Percentiles rank a stretch among this genome's conserved stretches.
These are phyloP conservation scores for Cheirogaleus major DNA, from an alignment of 2,797 vertebrate species.

Conservation along the genomic window DNA sequence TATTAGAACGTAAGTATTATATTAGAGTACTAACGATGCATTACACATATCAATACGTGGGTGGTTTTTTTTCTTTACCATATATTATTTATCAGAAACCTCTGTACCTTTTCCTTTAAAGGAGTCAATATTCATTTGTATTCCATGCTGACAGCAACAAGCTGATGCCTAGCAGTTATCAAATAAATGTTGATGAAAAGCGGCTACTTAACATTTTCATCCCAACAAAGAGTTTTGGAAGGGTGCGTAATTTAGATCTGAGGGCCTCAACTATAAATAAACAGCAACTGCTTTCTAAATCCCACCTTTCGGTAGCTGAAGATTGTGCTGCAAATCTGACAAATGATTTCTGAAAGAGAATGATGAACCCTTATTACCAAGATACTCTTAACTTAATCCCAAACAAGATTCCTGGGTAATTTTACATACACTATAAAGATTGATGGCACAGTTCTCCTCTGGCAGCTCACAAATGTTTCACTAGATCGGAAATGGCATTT, in stretches of 20 bases:
- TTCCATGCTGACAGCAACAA: constrained; percentile 75
- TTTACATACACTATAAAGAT: constrained; percentile 80
- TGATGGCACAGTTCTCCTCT: constrained; percentile 82
- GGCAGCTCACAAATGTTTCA: constrained; percentile 84
- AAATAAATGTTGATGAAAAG: constrained; percentile 78
- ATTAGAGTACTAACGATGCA: constrained; percentile 61
- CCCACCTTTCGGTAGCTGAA: constrained; percentile 74
- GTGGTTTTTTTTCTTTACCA: constrained; percentile 66
- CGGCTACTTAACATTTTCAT: constrained; percentile 78
- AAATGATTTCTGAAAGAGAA: constrained; percentile 82
- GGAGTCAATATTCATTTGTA: constrained; percentile 82
- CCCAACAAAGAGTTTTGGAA: constrained; percentile 76
- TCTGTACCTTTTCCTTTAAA: constrained; percentile 74
- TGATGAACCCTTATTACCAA: constrained; percentile 83
- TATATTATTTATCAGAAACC: constrained; percentile 62
- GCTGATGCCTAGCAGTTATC: constrained; percentile 78
- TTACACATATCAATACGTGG: constrained; percentile 62
- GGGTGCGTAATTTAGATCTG: constrained; percentile 76
- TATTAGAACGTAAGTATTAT: constrained; percentile 71
- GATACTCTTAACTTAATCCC: constrained; percentile 86
- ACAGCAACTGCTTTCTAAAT: constrained; percentile 74
- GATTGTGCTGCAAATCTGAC: constrained; percentile 81
- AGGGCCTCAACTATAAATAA: constrained; percentile 77
- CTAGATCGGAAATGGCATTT: constrained; percentile 79
- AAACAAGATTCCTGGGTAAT: constrained; percentile 85